phyloP scores from a whole-genome alignment of 2,888 invertebrate species.

The Rhabditophanes sp. region DNA sequence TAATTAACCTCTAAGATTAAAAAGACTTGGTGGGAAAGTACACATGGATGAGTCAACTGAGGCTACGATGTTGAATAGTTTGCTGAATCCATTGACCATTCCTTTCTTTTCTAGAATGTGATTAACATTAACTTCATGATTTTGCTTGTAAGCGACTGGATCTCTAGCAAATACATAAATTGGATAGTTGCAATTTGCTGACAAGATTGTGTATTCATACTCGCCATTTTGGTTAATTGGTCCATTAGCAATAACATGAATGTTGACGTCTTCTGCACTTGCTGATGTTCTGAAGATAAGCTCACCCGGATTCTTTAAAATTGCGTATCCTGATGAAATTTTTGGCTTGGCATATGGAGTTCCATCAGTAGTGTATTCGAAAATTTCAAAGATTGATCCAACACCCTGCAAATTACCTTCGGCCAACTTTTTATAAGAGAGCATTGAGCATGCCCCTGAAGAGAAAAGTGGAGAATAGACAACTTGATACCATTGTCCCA shows the following conservation, averaged over 20 bases:
- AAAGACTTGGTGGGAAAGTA: constrained; percentile 43
- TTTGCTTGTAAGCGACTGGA: constrained; percentile 41
- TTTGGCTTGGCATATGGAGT: constrained; percentile 42
- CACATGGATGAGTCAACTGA: constrained; percentile 43
- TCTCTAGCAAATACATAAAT: constrained; percentile 44
- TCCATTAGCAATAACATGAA: constrained; percentile 39
- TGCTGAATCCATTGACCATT: constrained; percentile 40
- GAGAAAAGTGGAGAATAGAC: constrained; percentile 43
- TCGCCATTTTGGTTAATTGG: constrained; percentile 32
- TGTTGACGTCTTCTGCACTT: constrained; percentile 41
- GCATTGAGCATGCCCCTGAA: constrained; percentile 41
- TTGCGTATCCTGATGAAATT: constrained; percentile 43
- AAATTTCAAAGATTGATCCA: constrained; percentile 40
- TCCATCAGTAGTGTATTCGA: constrained; percentile 44
- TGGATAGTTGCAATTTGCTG: constrained; percentile 44
- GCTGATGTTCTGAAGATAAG: constrained; percentile 42
- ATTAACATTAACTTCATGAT: constrained; percentile 32
- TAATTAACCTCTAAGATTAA: constrained; percentile 29
- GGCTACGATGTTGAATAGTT: constrained; percentile 39
- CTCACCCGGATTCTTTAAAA: constrained; percentile 41
- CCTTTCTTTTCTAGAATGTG: constrained; percentile 36
- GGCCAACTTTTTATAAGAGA: constrained; percentile 42
- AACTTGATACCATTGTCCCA: constrained; percentile 43
- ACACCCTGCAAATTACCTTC: constrained; percentile 27
- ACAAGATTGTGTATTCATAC: constrained; percentile 43